Evolutionary conservation across 64 coral and sea anemone genomes (phyloP), one percentile per base, ranked within the genome.

Genomic region (Platygyra sinensis): DNA sequence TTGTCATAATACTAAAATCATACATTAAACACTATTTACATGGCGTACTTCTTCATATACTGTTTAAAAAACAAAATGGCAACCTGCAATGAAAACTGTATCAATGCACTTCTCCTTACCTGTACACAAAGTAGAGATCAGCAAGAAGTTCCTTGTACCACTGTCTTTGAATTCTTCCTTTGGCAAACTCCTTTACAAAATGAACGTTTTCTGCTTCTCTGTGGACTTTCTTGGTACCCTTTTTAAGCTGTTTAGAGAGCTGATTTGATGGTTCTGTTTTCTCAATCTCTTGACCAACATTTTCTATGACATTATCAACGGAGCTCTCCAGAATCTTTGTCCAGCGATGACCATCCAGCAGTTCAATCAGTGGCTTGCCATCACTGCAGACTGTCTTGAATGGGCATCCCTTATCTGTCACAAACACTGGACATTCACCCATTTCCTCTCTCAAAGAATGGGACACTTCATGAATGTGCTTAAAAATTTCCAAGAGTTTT

Each of bases 311-410:
- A 20, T 92, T 87, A 19, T 98, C 76, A 4, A 95, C 60, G 1
- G 93, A 76, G 17, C 46, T 77, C 86, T 95, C 76, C 0, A 92
- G 54, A 30, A 95, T 88, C 88, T 95, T 81, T 4, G 90, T 98
- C 90, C 96, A 95, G 32, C 89, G 79, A 61, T 75, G 72, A 46
- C 86, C 83, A 72, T 98, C 93, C 15, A 98, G 60, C 77, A 93
- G 93, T 60, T 89, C 96, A 87, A 98, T 30, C 62, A 98, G 78
- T 20, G 90, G 96, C 61, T 94, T 92, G 81, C 96, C 96, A 78
- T 98, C 96, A 88, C 96, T 98, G 59, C 96, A 98, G 67, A 98
- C 74, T 17, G 96, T 98, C 77, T 95, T 98, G 61, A 98, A 98
- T 75, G 96, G 96, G 76, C 96, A 98, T 46, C 96, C 93, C 67